phyloP scores from a whole-genome alignment of 1,140 invertebrate genomes.

The Oncopodura yosiiana region DNA sequence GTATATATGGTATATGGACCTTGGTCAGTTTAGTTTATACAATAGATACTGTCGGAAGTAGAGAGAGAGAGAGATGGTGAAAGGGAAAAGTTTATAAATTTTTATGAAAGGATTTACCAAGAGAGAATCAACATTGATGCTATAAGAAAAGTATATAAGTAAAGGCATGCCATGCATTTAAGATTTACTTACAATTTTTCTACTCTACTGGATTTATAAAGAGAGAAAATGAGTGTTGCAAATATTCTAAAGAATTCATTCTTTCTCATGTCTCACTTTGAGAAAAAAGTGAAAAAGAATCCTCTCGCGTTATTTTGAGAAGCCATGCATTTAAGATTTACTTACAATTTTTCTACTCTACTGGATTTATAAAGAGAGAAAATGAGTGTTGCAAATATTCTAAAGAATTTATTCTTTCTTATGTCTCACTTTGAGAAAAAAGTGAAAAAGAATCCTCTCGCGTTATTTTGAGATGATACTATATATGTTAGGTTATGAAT shows the following conservation, averaged over 20 bases:
- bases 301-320: too few relatives aligned
- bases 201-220: too few relatives aligned
- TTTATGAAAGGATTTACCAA: constrained; percentile 9
- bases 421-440: neutral
- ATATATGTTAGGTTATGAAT: too few relatives aligned
- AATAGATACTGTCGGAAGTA: neutral
- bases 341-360: too few relatives aligned
- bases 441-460: too few relatives aligned
- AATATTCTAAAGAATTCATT: constrained; percentile 1
- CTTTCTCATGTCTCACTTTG: neutral
- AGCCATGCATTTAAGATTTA: too few relatives aligned
- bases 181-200: too few relatives aligned
- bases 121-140: neutral
- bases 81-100: constrained; percentile 21
- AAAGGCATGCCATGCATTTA: neutral
- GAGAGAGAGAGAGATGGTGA: neutral
- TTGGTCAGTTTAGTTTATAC: neutral
- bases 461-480: too few relatives aligned
- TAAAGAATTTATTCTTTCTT: constrained; percentile 1
- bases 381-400: neutral
- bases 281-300: too few relatives aligned
- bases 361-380: neutral
- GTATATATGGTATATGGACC: neutral
- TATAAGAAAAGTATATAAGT: neutral
- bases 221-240: neutral